Evolutionary conservation across 2,888 invertebrate genomes (phyloP), one percentile per base, ranked within the genome.

Genomic region (Torymus aiolomorphi): DNA sequence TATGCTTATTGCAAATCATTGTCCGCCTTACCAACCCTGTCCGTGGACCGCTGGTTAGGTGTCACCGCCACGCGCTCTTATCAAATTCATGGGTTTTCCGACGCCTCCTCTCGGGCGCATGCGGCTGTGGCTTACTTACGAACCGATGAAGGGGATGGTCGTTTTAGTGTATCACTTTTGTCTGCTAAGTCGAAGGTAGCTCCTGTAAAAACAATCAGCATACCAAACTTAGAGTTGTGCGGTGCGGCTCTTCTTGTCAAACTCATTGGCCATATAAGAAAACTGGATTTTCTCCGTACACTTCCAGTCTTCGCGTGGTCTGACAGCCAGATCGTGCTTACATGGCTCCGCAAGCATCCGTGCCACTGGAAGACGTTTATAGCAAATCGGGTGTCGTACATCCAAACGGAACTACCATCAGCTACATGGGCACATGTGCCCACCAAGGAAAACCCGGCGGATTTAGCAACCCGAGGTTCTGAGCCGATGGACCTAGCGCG

Each of bases 361-460:
- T 82, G 80, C n/a, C 70, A 76, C 18, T 84, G 83, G 82, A 86
- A 84, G 65, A 16, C n/a, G n/a, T n/a, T n/a, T n/a, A n/a, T n/a
- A n/a, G n/a, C n/a, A n/a, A n/a, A n/a, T n/a, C n/a, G n/a, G n/a
- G n/a, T n/a, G n/a, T n/a, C n/a, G n/a, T n/a, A n/a, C n/a, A n/a
- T n/a, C n/a, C n/a, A n/a, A n/a, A 76, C 76, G 16, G 81, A 78
- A 5, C 61, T 85, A 42, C 80, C 85, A n/a, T 24, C 65, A 2
- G 71, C 74, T 16, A 82, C 83, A 11, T 86, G 86, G 86, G 77
- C 72, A 11, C 84, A 86, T 69, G 84, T 86, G 8, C 13, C 80
- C 1, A 75, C 79, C n/a, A n/a, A n/a, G n/a, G n/a, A n/a, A n/a
- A n/a, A n/a, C n/a, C n/a, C n/a, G n/a, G n/a, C n/a, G n/a, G 1